Evolutionary conservation across 92 coral and sea anemone species (phyloP).

Genomic region (Zoanthus sociatus): DNA sequence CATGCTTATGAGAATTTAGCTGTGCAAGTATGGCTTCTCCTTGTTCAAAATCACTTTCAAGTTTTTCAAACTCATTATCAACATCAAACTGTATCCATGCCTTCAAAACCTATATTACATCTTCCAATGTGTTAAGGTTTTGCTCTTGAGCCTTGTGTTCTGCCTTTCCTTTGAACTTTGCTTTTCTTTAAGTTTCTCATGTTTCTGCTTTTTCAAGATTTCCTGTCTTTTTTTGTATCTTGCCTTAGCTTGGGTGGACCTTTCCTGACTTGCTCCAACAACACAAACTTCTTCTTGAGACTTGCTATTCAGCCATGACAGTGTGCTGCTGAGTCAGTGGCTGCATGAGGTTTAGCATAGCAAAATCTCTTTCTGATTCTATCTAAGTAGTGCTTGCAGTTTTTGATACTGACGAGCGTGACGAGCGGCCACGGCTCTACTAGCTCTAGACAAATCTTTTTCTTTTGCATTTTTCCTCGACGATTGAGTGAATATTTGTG

Average conservation of each 20-base stretch:
- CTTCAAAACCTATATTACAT: conserved; percentile 25
- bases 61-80: background rate
- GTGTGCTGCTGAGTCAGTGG: too few species aligned
- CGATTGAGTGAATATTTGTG: too few species aligned
- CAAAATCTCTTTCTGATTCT: too few species aligned
- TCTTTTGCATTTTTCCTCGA: too few species aligned
- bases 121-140: conserved; percentile 24
- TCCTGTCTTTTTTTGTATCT: conserved; percentile 50
- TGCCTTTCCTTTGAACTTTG: conserved; percentile 45
- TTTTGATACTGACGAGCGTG: too few species aligned
- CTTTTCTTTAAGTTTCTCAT: conserved; percentile 40
- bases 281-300: too few species aligned
- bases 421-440: too few species aligned
- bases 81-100: conserved; percentile 18
- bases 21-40: conserved; percentile 41
- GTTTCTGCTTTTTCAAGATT: conserved; percentile 25
- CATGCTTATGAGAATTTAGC: conserved; percentile 25
- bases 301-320: too few species aligned
- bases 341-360: too few species aligned
- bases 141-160: conserved; percentile 43
- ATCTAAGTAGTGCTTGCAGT: too few species aligned
- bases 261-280: background rate
- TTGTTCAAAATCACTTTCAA: conserved; percentile 30
- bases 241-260: conserved; percentile 23
- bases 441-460: too few species aligned